Base-by-base conservation (phyloP, 2,888 invertebrate species). In the Ophion ellenae region DNA sequence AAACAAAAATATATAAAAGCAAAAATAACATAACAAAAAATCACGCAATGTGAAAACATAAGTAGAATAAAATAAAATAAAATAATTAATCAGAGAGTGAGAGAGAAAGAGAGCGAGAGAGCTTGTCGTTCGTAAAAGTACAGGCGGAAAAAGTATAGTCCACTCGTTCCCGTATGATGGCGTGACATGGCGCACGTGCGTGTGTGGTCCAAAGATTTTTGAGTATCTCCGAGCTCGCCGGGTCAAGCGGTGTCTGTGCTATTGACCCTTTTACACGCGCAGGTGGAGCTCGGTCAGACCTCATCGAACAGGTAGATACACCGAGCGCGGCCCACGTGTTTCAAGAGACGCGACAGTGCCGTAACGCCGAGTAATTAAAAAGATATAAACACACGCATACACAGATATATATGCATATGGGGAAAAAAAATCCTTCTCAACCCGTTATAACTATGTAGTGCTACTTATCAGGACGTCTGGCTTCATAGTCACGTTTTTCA, bases 261-360 rank as follows among this genome's bases (percentile, higher is more conserved):
- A 91, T 92, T 92, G 92, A 92, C 92, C 92, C 91, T 91, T 92
- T 92, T 92, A 89, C 90, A 88, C 89, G 67, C 87, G 90, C 91
- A 91, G 92, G 92, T 92, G 92, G 53, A 91, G 91, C 87, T 89
- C 89, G 88, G 89, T 89, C 89, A 90, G 91, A 90, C 88, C 88
- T 87, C 63, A 9, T 11, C 84, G 88, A 88, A 90, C 91, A 91
- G 90, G 92, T 91, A 91, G 89, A 89, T 89, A 90, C 90, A 90
- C 90, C 90, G 88, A 90, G 90, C 89, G 88, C 89, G 57, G 28
- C 79, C 87, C 90, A 89, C 89, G 71, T 75, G 71, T 77, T 57
- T 80, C 76, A 53, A 36, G 61, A 61, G 53, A 63, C 61, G 17
- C 53, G 14, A 7, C 20, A 20, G 20, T 7, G 17, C 53, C 24